Evolutionary conservation across 2,888 invertebrate species (phyloP), one percentile per base, ranked within the genome.

Genomic region (Gerosis bhagava): DNA sequence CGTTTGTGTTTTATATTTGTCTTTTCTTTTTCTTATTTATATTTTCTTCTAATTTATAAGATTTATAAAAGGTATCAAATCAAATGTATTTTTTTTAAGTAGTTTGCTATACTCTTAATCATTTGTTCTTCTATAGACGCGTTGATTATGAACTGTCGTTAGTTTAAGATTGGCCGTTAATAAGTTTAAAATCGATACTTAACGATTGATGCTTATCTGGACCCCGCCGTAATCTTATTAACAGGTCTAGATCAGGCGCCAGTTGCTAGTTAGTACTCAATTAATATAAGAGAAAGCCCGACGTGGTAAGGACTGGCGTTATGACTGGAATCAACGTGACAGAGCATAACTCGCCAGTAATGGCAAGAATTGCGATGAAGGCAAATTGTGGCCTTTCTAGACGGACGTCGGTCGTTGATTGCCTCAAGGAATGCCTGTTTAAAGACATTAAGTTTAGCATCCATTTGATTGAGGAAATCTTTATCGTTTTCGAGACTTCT

Each of bases 261-360:
- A 45, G 36, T 29, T 21, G 10, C 44, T 24, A 29, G 36, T 45
- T 45, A 37, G 37, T 29, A 37, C 44, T 45, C 36, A 45, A 45
- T 45, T 45, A 45, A 45, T 45, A 45, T 37, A 26, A 45, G 44
- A 45, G 44, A 45, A 45, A 45, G 44, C 37, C 31, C 19, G 43
- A 37, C 44, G 44, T 26, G 17, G 31, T 37, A 45, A 45, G 37
- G 31, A 37, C 45, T 37, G 19, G 37, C 45, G 37, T 45, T 37
- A 45, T 45, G 36, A 16, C 41, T 42, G 36, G 44, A 45, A 37
- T 36, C 26, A 44, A 37, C 11, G 36, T 37, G 44, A 45, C 44
- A 37, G 44, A 37, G 36, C 29, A 45, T 37, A 37, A 44, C 28
- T 45, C 44, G 36, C 28, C 10, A 29, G 24, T 45, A 45, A 45